Percentiles rank a stretch among this genome's conserved stretches.
These are phyloP conservation scores for Tetheella fluctuosa DNA, from an alignment of 2,888 invertebrate genomes.

Conservation along the genomic window DNA sequence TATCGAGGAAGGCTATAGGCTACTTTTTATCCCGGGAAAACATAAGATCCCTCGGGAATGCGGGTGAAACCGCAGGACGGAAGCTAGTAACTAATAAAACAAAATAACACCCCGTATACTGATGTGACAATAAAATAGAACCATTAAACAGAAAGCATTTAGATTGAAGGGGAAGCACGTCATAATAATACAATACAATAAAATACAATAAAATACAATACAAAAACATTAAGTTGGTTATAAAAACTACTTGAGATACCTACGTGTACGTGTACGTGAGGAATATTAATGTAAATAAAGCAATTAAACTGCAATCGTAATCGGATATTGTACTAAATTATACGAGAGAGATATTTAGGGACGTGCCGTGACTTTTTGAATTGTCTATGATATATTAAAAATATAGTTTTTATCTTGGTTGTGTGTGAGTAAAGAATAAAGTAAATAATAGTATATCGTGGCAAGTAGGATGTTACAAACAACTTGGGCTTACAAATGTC, in stretches of 20 bases:
- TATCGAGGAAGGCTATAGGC: too few relatives aligned
- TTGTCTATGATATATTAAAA: not conserved
- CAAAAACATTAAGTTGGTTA: conserved; percentile 3
- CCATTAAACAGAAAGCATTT: conserved; percentile 48
- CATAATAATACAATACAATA: conserved; percentile 17
- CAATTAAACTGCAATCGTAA: not conserved
- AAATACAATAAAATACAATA: conserved; percentile 1
- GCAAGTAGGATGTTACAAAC: too few relatives aligned
- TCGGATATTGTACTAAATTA: conserved; percentile 14
- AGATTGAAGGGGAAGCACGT: conserved; percentile 31
- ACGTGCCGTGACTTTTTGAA: not conserved
- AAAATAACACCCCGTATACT: conserved; percentile 27
- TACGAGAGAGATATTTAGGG: not conserved
- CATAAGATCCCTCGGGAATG: too few relatives aligned
- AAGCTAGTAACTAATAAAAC: not conserved
- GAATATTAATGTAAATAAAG: conserved; percentile 4
- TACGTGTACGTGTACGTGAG: too few relatives aligned
- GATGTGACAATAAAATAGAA: conserved; percentile 48
- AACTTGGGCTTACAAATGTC: too few relatives aligned
- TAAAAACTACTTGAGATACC: not conserved
- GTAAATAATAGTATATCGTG: too few relatives aligned
- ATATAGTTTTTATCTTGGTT: too few relatives aligned
- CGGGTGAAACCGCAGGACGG: too few relatives aligned
- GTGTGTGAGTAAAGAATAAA: too few relatives aligned
- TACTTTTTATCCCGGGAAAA: too few relatives aligned